These are phyloP conservation scores for Coilia nasus DNA, from an alignment of 2,797 vertebrate genomes.

Conservation along the genomic window DNA sequence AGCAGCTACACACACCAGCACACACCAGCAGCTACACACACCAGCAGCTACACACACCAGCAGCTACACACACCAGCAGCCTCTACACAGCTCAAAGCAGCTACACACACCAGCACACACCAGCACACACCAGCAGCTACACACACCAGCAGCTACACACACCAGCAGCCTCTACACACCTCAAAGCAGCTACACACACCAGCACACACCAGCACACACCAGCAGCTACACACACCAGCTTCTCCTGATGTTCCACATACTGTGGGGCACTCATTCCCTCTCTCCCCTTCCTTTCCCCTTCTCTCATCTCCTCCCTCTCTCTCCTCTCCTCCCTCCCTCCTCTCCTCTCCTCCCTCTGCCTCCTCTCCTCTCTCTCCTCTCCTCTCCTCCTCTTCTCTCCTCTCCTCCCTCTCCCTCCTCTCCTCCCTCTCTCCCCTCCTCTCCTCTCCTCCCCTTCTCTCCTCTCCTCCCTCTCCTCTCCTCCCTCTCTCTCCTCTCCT, in stretches of 20 bases:
- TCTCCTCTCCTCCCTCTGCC: conserved; percentile 23
- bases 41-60: too few species aligned
- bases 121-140: too few species aligned
- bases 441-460: conserved; percentile 24
- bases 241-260: not conserved
- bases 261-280: not conserved
- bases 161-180: too few species aligned
- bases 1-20: not conserved
- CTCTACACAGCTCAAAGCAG: too few species aligned
- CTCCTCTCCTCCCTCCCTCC: conserved; percentile 39
- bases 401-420: conserved; percentile 11
- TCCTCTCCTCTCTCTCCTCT: too few species aligned
- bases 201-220: too few species aligned
- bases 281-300: too few species aligned
- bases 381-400: conserved; percentile 42
- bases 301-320: conserved; percentile 20
- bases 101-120: too few species aligned
- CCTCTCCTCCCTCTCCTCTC: conserved; percentile 34
- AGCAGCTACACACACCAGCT: not conserved
- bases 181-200: too few species aligned
- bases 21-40: too few species aligned
- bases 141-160: not conserved
- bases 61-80: not conserved
- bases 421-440: conserved; percentile 37
- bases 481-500: not conserved